Base-by-base conservation (phyloP, 2,113 vertebrate genomes). In the Alces alces region DNA sequence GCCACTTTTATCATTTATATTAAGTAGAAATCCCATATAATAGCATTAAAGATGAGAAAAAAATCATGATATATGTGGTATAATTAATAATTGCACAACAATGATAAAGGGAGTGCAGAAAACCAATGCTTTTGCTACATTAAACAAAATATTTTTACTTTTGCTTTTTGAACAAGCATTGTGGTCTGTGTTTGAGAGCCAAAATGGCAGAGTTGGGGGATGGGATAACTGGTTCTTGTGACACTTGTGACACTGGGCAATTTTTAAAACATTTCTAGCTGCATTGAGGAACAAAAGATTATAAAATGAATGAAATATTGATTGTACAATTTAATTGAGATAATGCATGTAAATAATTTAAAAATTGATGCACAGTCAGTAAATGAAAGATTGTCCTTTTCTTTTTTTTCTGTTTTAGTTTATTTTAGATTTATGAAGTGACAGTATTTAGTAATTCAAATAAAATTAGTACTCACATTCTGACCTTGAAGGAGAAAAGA, bases 61-160 rank as follows among this genome's bases (percentile, higher is more conserved):
- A 85, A 2, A 54, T 28, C 10, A 43, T 36, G 16, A 21, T 9
- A 3, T 39, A 3, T 2, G 0, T 12, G 9, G 0, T 58, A 21
- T 47, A 83, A 90, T 70, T 70, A 70, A 60, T 16, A 64, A 39
- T 8, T 70, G 28, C 11, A 6, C 8, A n/a, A 33, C 55, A 27
- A 30, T 61, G 27, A 1, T 27, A 61, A 87, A 82, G 5, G 10
- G 4, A 43, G 6, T 17, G 1, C 17, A 87, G 30, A 73, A 47
- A 33, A 14, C 3, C 86, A 82, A 89, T 55, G 36, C 11, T 33
- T 36, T 50, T 36, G 11, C 43, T 76, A 7, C 1, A 7, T 73
- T 55, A 57, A 28, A 30, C 15, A n/a, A 36, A 17, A 9, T 57
- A 61, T n/a, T 19, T 73, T 84, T 19, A 15, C 15, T 84, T 78